phyloP scores from a whole-genome alignment of 2,113 vertebrate species.

The Scomber japonicus region DNA sequence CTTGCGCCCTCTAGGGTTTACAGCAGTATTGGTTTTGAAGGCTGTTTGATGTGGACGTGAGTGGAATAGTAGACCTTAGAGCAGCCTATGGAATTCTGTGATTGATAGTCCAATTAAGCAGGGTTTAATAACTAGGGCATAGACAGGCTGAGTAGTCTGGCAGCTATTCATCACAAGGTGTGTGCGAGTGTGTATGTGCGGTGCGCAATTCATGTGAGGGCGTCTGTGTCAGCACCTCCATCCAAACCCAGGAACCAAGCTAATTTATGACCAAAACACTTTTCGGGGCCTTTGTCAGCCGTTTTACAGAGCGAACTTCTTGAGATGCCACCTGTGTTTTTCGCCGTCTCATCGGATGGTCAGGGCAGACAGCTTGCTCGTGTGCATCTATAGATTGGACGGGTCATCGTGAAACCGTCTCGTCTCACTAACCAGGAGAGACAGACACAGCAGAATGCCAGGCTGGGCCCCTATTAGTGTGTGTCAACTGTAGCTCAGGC shows the following conservation, averaged over 20 bases:
- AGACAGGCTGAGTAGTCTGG: slow-evolving; percentile 69
- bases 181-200: slow-evolving; percentile 52
- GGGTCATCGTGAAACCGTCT: slow-evolving; percentile 35
- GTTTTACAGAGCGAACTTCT: slow-evolving; percentile 39
- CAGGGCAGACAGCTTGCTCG: background rate
- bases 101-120: slow-evolving; percentile 84
- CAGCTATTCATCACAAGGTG: slow-evolving; percentile 79
- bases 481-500: slow-evolving; percentile 49
- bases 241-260: slow-evolving; percentile 44
- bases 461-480: slow-evolving; percentile 51
- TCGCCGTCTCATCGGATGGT: slow-evolving; percentile 19
- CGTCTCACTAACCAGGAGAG: slow-evolving; percentile 51
- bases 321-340: slow-evolving; percentile 36
- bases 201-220: slow-evolving; percentile 41
- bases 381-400: slow-evolving; percentile 45
- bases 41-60: slow-evolving; percentile 65
- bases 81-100: slow-evolving; percentile 67
- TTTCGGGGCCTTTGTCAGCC: slow-evolving; percentile 53
- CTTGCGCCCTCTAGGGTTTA: slow-evolving; percentile 24
- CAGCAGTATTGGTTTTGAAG: slow-evolving; percentile 55
- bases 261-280: slow-evolving; percentile 63
- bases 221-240: slow-evolving; percentile 43
- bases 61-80: slow-evolving; percentile 62
- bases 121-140: slow-evolving; percentile 82
- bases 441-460: slow-evolving; percentile 42